Conservation (phyloP, 2,113 vertebrate species). For the Onychostruthus taczanowskii region DNA sequence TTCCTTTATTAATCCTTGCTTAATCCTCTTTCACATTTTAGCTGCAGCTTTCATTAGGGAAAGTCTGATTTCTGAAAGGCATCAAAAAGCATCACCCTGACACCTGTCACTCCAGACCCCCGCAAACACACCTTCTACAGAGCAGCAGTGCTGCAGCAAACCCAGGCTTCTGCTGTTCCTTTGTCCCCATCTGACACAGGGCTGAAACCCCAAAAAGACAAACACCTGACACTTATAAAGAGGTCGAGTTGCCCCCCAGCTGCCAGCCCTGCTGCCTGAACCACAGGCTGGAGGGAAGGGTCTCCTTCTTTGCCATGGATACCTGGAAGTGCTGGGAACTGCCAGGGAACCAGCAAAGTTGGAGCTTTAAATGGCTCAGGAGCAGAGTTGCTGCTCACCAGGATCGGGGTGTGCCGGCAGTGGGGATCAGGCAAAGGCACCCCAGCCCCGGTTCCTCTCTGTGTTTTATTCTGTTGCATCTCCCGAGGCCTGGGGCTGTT, state of each 20-base stretch:
- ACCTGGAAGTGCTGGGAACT: rapidly evolving
- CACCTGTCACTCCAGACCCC: background rate
- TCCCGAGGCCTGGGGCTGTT: background rate
- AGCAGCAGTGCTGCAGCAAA: background rate
- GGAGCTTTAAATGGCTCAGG: rapidly evolving
- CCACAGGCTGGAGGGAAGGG: background rate
- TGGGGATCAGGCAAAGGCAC: rapidly evolving
- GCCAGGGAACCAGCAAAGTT: rapidly evolving
- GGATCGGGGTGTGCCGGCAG: rapidly evolving
- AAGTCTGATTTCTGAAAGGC: background rate
- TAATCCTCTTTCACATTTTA: background rate
- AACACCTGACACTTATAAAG: rapidly evolving
- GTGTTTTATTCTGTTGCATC: rapidly evolving
- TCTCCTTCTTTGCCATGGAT: rapidly evolving
- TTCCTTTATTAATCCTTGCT: background rate
- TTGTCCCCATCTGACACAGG: rapidly evolving
- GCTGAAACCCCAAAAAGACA: background rate
- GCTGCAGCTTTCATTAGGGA: background rate
- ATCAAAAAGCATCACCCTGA: background rate
- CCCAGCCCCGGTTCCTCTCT: rapidly evolving
- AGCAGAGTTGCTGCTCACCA: rapidly evolving
- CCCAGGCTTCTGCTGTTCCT: rapidly evolving
- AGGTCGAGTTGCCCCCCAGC: background rate
- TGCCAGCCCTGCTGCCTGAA: background rate
- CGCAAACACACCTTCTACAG: rapidly evolving